Base-by-base conservation (phyloP, 2,888 invertebrate genomes). In the Aspidiotus rigidus region DNA sequence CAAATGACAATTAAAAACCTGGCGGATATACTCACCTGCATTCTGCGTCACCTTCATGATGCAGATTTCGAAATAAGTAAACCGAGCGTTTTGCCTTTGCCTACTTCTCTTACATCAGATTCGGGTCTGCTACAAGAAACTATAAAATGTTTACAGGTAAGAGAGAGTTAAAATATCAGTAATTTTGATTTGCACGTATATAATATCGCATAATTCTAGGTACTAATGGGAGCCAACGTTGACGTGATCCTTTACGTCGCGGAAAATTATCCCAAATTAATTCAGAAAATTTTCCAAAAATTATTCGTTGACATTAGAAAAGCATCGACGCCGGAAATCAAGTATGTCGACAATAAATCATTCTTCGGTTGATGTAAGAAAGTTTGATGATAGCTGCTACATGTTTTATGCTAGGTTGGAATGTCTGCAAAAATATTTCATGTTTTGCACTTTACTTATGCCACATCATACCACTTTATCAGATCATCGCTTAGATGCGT, bases 241-340 rank as follows among this genome's bases (percentile, higher is more conserved):
- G 28, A 28, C 5, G 28, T 74, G 13, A 56, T 74, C 28, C 64
- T 69, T 39, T 57, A 54, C 44, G 61, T 74, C 67, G 72, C 71
- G 53, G 71, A 66, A 0, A 78, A 81, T 62, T 79, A 79, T 73
- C 82, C 83, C 6, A 74, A 79, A 54, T 77, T 79, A n/a, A 74
- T 86, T 64, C 83, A 85, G 72, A 80, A 80, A 74, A 78, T 84
- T 70, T 75, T 85, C 16, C 72, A 64, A 28, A 70, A 57, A 17
- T 66, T 74, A 17, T 72, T 70, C 55, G 69, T 71, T 11, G 70
- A 72, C 17, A 60, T 74, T 57, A 69, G 70, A 54, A 69, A 71
- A 60, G 70, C 72, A 10, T 71, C 71, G 28, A 71, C 72, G 16
- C 64, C 70, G 41, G 73, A 73, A 70, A 64, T 72, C 60, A 72